Base-by-base conservation (phyloP, 2,113 vertebrate genomes). In the Ptilorrhoa leucosticta region DNA sequence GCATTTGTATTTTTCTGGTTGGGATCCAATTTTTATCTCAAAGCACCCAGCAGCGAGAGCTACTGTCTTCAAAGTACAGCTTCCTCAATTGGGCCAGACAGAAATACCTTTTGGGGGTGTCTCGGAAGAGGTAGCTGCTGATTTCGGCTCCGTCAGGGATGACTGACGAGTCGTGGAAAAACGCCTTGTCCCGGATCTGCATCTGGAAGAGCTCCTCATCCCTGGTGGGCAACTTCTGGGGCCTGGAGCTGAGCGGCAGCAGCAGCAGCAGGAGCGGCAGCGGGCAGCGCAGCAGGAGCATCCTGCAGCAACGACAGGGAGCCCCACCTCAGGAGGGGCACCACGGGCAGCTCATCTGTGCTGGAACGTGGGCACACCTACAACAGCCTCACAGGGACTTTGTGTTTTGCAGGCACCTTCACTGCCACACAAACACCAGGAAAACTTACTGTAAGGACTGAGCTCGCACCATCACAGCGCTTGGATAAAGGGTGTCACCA, bases 141-240 rank as follows among this genome's bases (percentile, higher is more conserved):
- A 99, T 99, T 97, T 99, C 99, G 0, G 99, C 99, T 96, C 99
- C 99, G 5, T 99, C 99, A 1, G 99, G 99, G 88, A 99, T 98
- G 86, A 99, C 98, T 1, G 99, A 99, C 0, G 99, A 99, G 96
- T 99, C 99, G 1, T 99, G 99, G 89, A 99, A 99, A 92, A 99
- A 97, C 0, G 98, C 96, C 89, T 99, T 99, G 98, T 99, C 99
- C 89, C 98, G 98, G 93, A 99, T 99, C 97, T 99, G 99, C 99
- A 99, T 99, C 97, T 99, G 99, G 94, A 99, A 99, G 88, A 99
- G 98, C 24, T 99, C 99, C 90, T 99, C 99, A 86, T 99, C 99
- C 77, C 99, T 98, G 10, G 99, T 99, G 51, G 99, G 99, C 26
- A 99, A 71, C 96, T 99, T 99, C 98, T 99, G 99, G 61, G 98